Evolutionary conservation across 2,797 vertebrate species (phyloP), one percentile per base, ranked within the genome.

Genomic region (Ptychobarbus kaznakovi): DNA sequence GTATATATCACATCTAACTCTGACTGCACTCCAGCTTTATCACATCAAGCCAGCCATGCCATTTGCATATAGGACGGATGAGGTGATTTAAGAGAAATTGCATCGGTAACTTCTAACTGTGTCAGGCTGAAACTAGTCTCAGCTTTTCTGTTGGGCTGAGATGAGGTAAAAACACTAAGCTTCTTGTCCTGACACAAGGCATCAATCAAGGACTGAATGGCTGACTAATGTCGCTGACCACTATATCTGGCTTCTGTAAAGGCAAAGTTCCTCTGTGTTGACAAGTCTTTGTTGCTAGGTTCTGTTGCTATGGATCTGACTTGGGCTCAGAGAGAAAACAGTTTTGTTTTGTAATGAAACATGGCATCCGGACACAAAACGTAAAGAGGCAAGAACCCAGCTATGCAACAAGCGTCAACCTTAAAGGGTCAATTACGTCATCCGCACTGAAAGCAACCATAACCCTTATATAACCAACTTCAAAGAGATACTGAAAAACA

Each of bases 281-380:
- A 92, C 91, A 92, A 86, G 92, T 86, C 88, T 79, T 63, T 44
- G 40, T 82, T 58, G 44, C 28, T 53, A 42, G 68, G 80, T 73
- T 38, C 15, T 87, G 92, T 95, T 94, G 93, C 92, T 92, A 94
- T 87, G 93, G 91, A 91, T 93, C 74, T 75, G 83, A 80, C 53
- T 11, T 79, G 44, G 12, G 18, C 40, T 65, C 44, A 9, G 70
- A 51, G 12, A 74, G 42, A 69, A 65, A 84, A 38, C n/a, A 68
- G 16, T 38, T 32, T 32, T 32, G 32, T 86, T 73, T 61, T 86
- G 86, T 42, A 63, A 83, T 28, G 69, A 80, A 85, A 74, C 20
- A 10, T 13, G 53, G 15, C 88, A 89, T 90, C 82, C 87, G 56
- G 78, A 86, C 12, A 46, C 32, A 13, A 20, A 84, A 70, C 66